Percentiles rank a stretch among this genome's conserved stretches.
These are phyloP conservation scores for Pangasius larnaudii DNA, from an alignment of 2,797 vertebrate species.

Conservation along the genomic window DNA sequence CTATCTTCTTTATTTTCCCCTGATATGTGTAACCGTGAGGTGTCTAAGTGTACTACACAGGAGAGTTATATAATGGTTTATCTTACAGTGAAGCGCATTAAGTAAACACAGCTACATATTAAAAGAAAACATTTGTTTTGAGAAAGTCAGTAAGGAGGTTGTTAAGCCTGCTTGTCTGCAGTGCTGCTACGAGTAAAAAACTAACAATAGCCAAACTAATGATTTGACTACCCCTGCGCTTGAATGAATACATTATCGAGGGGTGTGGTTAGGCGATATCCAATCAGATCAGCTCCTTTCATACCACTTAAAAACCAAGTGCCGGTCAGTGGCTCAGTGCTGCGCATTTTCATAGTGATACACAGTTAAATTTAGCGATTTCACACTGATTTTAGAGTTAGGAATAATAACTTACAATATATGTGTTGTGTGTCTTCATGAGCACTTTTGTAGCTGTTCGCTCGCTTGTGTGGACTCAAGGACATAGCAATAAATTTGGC, in stretches of 20 bases:
- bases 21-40: no score
- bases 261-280: not conserved
- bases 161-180: not conserved
- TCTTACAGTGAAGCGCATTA: not conserved
- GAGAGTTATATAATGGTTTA: not conserved
- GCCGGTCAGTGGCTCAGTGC: not conserved
- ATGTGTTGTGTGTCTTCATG: not conserved
- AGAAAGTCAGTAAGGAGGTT: no score
- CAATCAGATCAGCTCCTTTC: not conserved
- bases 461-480: slow-evolving; percentile 6
- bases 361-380: not conserved
- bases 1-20: not conserved
- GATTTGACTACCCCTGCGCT: not conserved
- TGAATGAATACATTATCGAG: not conserved
- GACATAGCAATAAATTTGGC: slow-evolving; percentile 18
- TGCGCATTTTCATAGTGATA: not conserved
- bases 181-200: not conserved
- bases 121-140: not conserved
- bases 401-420: not conserved
- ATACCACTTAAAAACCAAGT: not conserved
- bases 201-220: not conserved
- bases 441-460: not conserved
- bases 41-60: not conserved
- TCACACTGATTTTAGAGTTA: not conserved
- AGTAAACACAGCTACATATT: not conserved